phyloP scores from a whole-genome alignment of 2,113 vertebrate species.

The Labeo rohita region DNA sequence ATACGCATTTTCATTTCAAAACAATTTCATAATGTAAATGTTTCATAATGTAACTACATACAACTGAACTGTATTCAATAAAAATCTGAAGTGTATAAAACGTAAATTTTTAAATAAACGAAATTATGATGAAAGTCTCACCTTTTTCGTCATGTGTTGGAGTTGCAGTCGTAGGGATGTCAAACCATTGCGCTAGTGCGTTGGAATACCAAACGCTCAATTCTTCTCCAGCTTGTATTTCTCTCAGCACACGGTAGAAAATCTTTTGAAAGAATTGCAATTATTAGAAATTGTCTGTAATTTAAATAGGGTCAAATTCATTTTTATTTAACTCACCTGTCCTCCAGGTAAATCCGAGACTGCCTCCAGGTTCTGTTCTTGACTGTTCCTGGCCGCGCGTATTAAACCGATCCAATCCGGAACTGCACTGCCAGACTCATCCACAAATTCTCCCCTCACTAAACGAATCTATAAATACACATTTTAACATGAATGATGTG shows the following conservation, averaged over 20 bases:
- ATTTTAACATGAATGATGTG: not conserved
- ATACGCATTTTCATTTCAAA: not conserved
- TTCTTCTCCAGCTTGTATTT: constrained; percentile 93
- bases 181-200: constrained; percentile 92
- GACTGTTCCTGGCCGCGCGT: constrained; percentile 89
- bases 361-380: constrained; percentile 96
- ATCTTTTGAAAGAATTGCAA: constrained; percentile 74
- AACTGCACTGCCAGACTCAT: constrained; percentile 88
- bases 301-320: not conserved
- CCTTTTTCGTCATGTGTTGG: constrained; percentile 99
- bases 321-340: constrained; percentile 82
- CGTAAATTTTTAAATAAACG: not conserved
- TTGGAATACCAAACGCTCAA: constrained; percentile 96
- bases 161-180: constrained; percentile 92
- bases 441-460: constrained; percentile 91
- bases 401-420: constrained; percentile 97
- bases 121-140: constrained; percentile 64
- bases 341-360: constrained; percentile 93
- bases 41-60: not conserved
- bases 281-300: not conserved
- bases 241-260: constrained; percentile 89
- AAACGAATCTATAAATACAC: constrained; percentile 81
- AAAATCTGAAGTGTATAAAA: not conserved
- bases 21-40: not conserved
- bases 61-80: not conserved